phyloP scores from a whole-genome alignment of 30 jellyfish, hydroid and myxozoan genomes.

The Phacellophora camtschatica region DNA sequence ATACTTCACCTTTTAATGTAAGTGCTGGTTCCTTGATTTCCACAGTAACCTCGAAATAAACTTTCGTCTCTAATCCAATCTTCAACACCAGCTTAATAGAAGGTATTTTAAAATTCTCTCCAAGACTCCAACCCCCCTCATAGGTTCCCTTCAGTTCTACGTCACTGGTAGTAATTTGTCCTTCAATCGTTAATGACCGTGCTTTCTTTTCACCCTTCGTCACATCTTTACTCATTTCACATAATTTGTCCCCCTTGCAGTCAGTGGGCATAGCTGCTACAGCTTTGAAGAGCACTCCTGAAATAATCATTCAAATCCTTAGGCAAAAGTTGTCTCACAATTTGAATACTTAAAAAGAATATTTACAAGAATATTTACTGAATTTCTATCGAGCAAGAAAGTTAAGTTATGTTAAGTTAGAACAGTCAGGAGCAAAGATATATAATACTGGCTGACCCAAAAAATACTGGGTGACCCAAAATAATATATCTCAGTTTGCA shows the following conservation, averaged over 20 bases:
- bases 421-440: no score
- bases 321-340: no score
- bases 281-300: constrained; percentile 77
- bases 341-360: no score
- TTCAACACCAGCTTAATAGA: constrained; percentile 28
- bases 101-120: constrained; percentile 40
- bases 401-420: no score
- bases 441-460: no score
- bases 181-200: constrained; percentile 22
- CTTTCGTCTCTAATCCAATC: constrained; percentile 66
- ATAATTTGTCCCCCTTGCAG: constrained; percentile 71
- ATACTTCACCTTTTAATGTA: constrained; percentile 49
- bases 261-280: constrained; percentile 74
- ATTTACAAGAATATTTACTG: no score
- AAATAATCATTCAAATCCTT: no score
- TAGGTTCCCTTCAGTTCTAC: constrained; percentile 67
- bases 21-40: constrained; percentile 41
- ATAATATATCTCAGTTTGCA: no score
- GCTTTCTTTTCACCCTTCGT: constrained; percentile 53
- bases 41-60: constrained; percentile 53
- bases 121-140: constrained; percentile 62
- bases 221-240: constrained; percentile 74
- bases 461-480: no score
- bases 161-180: constrained; percentile 51
- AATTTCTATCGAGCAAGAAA: no score